Conservation (phyloP, 2,113 vertebrate species). For the Callorhinus ursinus region DNA sequence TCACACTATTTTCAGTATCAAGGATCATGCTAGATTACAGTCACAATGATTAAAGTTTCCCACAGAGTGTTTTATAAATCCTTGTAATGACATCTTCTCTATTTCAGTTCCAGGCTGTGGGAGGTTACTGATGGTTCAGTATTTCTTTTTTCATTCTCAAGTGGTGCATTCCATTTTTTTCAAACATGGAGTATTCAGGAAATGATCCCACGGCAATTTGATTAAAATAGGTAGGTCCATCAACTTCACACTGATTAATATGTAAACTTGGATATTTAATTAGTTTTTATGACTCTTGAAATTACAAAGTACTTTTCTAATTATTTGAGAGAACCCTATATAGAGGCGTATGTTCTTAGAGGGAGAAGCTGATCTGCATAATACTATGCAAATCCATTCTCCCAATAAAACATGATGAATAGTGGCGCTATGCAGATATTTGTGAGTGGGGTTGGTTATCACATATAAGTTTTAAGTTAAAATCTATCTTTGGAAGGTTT, state of each 20-base stretch:
- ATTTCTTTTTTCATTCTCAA: not conserved
- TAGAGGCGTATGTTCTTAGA: not conserved
- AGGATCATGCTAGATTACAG: not conserved
- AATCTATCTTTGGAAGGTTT: not conserved
- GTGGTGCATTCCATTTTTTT: not conserved
- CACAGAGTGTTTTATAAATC: slow-evolving; percentile 35
- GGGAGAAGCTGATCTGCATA: not conserved
- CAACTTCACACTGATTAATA: not conserved
- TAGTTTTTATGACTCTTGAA: not conserved
- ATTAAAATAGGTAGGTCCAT: not conserved
- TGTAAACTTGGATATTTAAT: slow-evolving; percentile 13
- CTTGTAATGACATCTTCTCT: slow-evolving; percentile 33
- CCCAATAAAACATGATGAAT: not conserved
- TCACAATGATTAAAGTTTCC: slow-evolving; percentile 64
- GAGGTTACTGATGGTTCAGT: not conserved
- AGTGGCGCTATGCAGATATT: not conserved
- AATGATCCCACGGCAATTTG: not conserved
- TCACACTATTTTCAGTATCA: not conserved
- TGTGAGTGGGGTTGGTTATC: not conserved
- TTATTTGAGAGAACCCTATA: not conserved
- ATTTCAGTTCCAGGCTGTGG: slow-evolving; percentile 4
- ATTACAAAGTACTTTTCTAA: not conserved
- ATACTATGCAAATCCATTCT: not conserved
- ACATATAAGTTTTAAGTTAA: not conserved
- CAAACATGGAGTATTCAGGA: not conserved